Evolutionary conservation across 2,113 vertebrate genomes (phyloP).

Genomic region (Panthera leo): DNA sequence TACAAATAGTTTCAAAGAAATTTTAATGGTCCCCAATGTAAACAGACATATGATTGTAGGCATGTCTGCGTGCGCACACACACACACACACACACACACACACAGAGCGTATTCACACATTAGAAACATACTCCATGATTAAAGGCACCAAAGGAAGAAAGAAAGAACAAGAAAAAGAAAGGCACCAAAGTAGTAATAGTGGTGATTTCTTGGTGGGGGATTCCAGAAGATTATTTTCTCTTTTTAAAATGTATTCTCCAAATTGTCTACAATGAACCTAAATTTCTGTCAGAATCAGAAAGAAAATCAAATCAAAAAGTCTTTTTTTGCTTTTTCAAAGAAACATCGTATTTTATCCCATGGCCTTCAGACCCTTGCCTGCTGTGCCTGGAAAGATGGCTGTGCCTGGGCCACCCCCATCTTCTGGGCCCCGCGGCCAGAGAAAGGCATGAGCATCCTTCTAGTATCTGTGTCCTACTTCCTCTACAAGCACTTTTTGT

Average conservation of each 20-base stretch:
- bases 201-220: not conserved
- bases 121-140: not conserved
- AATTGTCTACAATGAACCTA: not conserved
- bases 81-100: not conserved
- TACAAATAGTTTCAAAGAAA: not conserved
- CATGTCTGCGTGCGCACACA: accelerated
- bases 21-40: not conserved
- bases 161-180: not conserved
- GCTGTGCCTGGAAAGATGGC: not conserved
- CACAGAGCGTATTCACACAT: not conserved
- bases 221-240: not conserved
- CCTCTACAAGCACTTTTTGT: not conserved
- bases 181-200: not conserved
- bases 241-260: not conserved
- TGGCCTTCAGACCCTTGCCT: not conserved
- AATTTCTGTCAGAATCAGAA: not conserved
- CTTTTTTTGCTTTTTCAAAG: not conserved
- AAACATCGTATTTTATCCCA: not conserved
- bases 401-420: too few species aligned
- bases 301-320: not conserved
- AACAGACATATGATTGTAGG: not conserved
- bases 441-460: not conserved
- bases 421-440: not conserved
- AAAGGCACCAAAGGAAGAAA: not conserved
- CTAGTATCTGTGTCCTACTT: not conserved